Percentiles rank a stretch among this genome's conserved stretches.
These are phyloP conservation scores for Nomada ferruginata DNA, from an alignment of 2,888 invertebrate genomes.

Conservation along the genomic window DNA sequence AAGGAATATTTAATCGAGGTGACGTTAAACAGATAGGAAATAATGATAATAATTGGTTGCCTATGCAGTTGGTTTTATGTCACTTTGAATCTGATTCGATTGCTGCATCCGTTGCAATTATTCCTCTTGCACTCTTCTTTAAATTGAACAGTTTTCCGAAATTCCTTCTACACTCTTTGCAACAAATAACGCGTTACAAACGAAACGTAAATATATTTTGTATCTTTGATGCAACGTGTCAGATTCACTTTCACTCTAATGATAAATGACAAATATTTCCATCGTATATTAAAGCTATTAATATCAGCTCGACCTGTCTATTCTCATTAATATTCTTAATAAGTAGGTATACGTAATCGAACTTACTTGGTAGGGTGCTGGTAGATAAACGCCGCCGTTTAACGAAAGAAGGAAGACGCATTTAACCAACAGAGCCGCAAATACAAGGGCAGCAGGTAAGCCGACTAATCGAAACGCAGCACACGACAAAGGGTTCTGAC, in stretches of 20 bases:
- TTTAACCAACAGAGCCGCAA: constrained; percentile 96
- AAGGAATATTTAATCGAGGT: no score
- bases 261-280: no score
- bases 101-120: no score
- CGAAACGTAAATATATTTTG: background rate
- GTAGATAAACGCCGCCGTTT: constrained; percentile 95
- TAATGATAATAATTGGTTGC: no score
- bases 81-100: no score
- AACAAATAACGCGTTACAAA: background rate
- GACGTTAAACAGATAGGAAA: no score
- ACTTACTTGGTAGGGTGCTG: constrained; percentile 94
- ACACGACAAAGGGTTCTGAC: constrained; percentile 92
- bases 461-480: constrained; percentile 93
- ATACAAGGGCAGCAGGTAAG: constrained; percentile 93
- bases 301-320: no score
- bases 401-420: constrained; percentile 96
- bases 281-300: no score
- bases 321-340: background rate
- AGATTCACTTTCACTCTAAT: background rate
- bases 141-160: no score
- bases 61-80: no score
- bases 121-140: no score
- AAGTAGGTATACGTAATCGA: background rate
- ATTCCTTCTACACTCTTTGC: no score
- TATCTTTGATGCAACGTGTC: background rate